Conservation (phyloP, 2,888 invertebrate species). For the Tenthredo notha region DNA sequence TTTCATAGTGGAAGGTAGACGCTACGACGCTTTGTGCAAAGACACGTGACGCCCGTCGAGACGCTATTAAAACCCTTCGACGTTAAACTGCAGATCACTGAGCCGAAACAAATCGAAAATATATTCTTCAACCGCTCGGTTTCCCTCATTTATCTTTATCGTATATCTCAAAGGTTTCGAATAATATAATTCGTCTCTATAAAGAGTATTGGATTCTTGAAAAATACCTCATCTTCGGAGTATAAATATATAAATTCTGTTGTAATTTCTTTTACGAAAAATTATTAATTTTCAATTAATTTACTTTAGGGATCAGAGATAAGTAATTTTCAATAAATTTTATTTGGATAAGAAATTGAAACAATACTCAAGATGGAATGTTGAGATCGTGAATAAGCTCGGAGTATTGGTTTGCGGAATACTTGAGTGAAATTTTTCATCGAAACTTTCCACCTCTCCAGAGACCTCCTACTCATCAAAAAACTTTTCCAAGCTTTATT, state of each 20-base stretch:
- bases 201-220: background rate
- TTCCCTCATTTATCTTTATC: conserved; percentile 13
- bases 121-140: conserved; percentile 35
- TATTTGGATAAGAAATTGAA: background rate
- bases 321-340: background rate
- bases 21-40: conserved; percentile 39
- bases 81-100: conserved; percentile 29
- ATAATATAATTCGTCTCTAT: conserved; percentile 8
- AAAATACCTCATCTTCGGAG: background rate
- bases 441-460: conserved; percentile 25
- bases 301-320: background rate
- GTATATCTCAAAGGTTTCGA: background rate
- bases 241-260: background rate
- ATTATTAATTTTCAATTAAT: background rate
- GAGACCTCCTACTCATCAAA: conserved; percentile 4
- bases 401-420: conserved; percentile 1
- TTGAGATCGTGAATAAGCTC: background rate
- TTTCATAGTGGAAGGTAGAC: conserved; percentile 23
- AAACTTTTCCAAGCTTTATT: conserved; percentile 43
- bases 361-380: background rate
- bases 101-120: conserved; percentile 43
- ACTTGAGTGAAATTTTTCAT: conserved; percentile 25
- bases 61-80: conserved; percentile 43
- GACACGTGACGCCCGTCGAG: conserved; percentile 31
- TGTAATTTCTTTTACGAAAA: background rate